Conservation (phyloP, 2,888 invertebrate genomes). For the Spisula solida region DNA sequence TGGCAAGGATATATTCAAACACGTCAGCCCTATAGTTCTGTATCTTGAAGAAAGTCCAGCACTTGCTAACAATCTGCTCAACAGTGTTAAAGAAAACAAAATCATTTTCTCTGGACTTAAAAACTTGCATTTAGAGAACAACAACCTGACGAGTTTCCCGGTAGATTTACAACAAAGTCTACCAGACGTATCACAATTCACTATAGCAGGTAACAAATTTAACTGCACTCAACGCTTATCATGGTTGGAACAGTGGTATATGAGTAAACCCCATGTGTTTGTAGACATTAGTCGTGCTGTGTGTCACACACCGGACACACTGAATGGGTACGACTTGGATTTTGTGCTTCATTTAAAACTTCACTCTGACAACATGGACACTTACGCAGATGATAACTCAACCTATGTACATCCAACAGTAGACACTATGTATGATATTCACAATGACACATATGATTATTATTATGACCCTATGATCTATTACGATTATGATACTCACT, state of each 20-base stretch:
- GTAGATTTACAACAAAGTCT: constrained; percentile 64
- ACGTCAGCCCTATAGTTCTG: constrained; percentile 68
- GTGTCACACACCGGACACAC: constrained; percentile 70
- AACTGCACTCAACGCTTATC: constrained; percentile 94
- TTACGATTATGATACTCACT: constrained; percentile 18
- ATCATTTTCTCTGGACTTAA: constrained; percentile 67
- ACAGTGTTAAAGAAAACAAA: constrained; percentile 63
- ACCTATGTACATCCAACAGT: neutral
- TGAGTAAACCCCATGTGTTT: constrained; percentile 67
- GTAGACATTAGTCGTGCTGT: constrained; percentile 58
- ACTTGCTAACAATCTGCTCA: constrained; percentile 71
- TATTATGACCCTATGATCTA: neutral
- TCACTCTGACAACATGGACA: neutral
- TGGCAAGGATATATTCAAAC: constrained; percentile 75
- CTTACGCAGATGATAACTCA: neutral
- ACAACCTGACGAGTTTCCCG: constrained; percentile 71
- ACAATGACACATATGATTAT: neutral
- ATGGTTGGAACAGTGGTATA: constrained; percentile 91
- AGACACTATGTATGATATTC: neutral
- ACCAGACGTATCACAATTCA: constrained; percentile 68
- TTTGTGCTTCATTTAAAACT: neutral
- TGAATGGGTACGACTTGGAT: constrained; percentile 53
- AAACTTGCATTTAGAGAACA: constrained; percentile 75
- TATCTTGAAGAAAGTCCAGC: constrained; percentile 75
- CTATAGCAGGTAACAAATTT: constrained; percentile 93